Evolutionary conservation across 2,113 vertebrate species (phyloP).

Genomic region (Emydura subglobosa): DNA sequence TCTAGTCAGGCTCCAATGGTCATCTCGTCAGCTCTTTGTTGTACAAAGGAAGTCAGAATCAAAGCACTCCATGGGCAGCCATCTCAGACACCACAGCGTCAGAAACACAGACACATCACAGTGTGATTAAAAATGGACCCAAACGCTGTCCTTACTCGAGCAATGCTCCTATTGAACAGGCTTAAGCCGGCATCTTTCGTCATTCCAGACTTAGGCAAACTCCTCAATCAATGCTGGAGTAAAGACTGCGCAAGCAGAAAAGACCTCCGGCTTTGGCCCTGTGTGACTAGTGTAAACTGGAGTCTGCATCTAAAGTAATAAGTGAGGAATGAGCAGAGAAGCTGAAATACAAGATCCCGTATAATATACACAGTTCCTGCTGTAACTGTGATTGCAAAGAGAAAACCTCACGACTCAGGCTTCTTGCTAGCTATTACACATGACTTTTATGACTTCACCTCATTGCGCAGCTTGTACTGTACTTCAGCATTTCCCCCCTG

Average conservation of each 20-base stretch:
- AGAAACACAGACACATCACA: background rate
- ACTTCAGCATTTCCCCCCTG: fast-evolving
- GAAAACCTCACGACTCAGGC: background rate
- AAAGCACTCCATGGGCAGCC: background rate
- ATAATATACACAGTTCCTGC: background rate
- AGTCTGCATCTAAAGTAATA: background rate
- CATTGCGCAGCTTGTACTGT: background rate
- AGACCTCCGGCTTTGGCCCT: background rate
- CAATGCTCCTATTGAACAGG: background rate
- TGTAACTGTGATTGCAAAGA: background rate
- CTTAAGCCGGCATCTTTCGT: background rate
- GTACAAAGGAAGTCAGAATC: background rate
- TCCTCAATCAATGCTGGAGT: background rate
- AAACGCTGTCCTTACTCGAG: background rate
- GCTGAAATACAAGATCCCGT: background rate
- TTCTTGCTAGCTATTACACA: background rate
- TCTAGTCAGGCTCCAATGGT: background rate
- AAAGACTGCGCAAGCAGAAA: background rate
- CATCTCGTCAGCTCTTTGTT: background rate
- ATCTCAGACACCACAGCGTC: background rate
- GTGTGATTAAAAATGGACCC: background rate
- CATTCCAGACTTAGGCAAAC: background rate
- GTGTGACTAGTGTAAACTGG: fast-evolving
- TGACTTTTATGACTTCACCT: background rate
- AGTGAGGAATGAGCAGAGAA: background rate